Conservation (phyloP, 2,113 vertebrate species). For the Macquaria ambigua region DNA sequence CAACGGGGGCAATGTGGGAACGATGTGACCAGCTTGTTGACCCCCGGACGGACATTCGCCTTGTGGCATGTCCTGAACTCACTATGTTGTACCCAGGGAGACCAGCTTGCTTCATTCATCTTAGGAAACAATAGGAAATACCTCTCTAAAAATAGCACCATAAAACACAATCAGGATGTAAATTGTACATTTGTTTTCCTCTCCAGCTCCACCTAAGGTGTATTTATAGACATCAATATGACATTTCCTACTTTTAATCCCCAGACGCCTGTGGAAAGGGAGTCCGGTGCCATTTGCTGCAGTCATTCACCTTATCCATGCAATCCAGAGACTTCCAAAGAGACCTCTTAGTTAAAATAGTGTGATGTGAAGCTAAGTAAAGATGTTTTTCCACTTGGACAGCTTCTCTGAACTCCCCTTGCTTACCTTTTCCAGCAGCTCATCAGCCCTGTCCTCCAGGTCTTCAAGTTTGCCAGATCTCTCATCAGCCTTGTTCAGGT, state of each 20-base stretch:
- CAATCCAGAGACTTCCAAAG: conserved; percentile 25
- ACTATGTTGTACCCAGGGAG: conserved; percentile 69
- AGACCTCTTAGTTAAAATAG: conserved; percentile 6
- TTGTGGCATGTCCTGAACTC: conserved; percentile 74
- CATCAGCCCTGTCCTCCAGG: conserved; percentile 80
- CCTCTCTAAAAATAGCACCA: conserved; percentile 84
- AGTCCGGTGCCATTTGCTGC: background rate
- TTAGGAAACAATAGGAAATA: conserved; percentile 84
- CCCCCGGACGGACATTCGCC: conserved; percentile 67
- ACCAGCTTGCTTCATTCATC: conserved; percentile 78
- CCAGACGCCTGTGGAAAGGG: conserved; percentile 5
- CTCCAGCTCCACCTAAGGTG: conserved; percentile 74
- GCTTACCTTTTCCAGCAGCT: conserved; percentile 75
- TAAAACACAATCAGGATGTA: conserved; percentile 85
- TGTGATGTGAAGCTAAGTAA: background rate
- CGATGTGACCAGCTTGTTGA: conserved; percentile 62
- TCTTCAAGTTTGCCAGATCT: conserved; percentile 78
- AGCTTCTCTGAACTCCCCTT: background rate
- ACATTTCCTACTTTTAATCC: conserved; percentile 65
- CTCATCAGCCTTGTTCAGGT: conserved; percentile 82
- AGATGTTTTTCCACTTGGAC: background rate
- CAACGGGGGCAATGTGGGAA: conserved; percentile 65
- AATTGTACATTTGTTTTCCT: conserved; percentile 84
- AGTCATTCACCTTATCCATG: conserved; percentile 10
- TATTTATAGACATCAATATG: conserved; percentile 82